Conservation (phyloP, 1,140 invertebrate species). For the Cotesia vestalis region DNA sequence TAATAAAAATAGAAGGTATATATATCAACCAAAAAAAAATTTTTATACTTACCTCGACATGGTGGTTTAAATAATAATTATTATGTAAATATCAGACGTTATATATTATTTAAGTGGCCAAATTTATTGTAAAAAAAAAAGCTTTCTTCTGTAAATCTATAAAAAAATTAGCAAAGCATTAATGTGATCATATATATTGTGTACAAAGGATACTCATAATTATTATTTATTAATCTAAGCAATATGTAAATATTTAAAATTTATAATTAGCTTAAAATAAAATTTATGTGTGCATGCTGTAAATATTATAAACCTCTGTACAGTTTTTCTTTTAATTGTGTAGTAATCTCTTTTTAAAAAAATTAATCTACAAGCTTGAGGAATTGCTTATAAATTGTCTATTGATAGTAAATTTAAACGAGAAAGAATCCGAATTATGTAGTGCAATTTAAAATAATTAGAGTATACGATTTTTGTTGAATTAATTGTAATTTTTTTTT, state of each 20-base stretch:
- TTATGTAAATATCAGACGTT: slow-evolving; percentile 5
- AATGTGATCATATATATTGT: no score
- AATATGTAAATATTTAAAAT: not conserved
- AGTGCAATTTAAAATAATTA: no score
- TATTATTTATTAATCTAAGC: not conserved
- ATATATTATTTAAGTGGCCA: not conserved
- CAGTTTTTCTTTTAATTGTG: no score
- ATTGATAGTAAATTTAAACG: no score
- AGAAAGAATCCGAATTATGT: no score
- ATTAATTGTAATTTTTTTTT: no score
- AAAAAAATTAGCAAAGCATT: slow-evolving; percentile 2
- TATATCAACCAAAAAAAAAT: not conserved
- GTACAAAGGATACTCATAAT: not conserved
- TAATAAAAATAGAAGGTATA: not conserved
- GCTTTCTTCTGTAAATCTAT: not conserved
- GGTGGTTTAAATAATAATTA: not conserved
- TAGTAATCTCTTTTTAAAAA: not conserved
- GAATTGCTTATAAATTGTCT: not conserved
- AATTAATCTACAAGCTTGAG: slow-evolving; percentile 5
- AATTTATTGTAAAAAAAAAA: not conserved
- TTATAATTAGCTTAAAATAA: no score
- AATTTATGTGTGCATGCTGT: no score
- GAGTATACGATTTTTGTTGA: no score
- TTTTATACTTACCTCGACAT: slow-evolving; percentile 18
- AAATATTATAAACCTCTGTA: no score